Conservation (phyloP, 2,888 invertebrate genomes). For the Thalpophila matura region DNA sequence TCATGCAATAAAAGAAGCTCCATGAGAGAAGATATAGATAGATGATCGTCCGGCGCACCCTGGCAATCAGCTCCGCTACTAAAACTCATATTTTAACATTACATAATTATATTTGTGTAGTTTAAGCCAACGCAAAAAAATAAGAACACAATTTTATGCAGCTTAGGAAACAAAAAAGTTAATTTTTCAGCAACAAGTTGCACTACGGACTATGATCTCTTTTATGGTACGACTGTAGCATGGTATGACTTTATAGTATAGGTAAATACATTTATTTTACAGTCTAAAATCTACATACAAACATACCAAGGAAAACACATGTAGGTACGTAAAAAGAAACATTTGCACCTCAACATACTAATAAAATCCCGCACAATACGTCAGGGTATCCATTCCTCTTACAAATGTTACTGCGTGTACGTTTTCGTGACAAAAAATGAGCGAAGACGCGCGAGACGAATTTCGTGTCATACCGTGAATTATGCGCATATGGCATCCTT, state of each 20-base stretch:
- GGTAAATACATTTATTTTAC: not conserved
- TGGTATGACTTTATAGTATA: not conserved
- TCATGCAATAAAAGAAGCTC: too few species aligned
- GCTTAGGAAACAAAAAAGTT: too few species aligned
- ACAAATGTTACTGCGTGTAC: constrained; percentile 49
- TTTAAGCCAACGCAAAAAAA: too few species aligned
- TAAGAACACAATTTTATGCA: not conserved
- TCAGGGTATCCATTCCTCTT: constrained; percentile 34
- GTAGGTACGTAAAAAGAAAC: constrained; percentile 25
- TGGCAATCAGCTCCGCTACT: too few species aligned
- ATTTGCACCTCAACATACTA: constrained; percentile 48
- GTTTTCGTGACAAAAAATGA: constrained; percentile 65
- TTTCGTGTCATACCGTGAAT: constrained; percentile 64
- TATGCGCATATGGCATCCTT: constrained; percentile 50
- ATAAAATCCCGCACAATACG: constrained; percentile 60
- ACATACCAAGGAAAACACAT: not conserved
- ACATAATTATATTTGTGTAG: too few species aligned
- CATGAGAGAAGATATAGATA: too few species aligned
- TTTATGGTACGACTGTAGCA: not conserved
- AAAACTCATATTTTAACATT: too few species aligned
- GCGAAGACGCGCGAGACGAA: constrained; percentile 67
- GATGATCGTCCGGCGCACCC: too few species aligned
- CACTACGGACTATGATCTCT: too few species aligned
- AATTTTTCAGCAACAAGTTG: too few species aligned
- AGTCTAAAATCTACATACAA: constrained; percentile 1